phyloP scores from a whole-genome alignment of 2,113 vertebrate genomes.

The Ellobius talpinus region DNA sequence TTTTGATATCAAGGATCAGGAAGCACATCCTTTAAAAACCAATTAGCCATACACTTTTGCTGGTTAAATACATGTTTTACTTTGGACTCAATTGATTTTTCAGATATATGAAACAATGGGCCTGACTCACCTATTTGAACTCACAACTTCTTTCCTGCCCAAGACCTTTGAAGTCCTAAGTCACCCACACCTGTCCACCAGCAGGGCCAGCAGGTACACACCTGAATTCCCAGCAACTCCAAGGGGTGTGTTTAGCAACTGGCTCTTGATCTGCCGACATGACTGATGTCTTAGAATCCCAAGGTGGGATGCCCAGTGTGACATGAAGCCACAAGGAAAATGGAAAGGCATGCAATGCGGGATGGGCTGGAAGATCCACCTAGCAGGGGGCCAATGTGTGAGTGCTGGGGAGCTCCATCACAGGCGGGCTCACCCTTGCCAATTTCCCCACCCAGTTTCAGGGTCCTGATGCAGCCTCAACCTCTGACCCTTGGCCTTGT shows the following conservation, averaged over 20 bases:
- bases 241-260: not conserved
- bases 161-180: conserved; percentile 57
- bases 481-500: not conserved
- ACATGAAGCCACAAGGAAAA: not conserved
- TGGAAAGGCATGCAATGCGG: no score
- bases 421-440: not conserved
- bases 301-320: not conserved
- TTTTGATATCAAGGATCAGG: conserved; percentile 55
- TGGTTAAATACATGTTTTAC: conserved; percentile 66
- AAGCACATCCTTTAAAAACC: conserved; percentile 67
- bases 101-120: not conserved
- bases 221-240: not conserved
- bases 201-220: not conserved
- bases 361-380: not conserved
- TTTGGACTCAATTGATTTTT: conserved; percentile 59
- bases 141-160: conserved; percentile 1
- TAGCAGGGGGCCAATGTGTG: no score
- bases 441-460: not conserved
- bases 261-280: not conserved
- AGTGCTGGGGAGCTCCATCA: not conserved
- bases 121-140: conserved; percentile 51
- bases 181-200: not conserved
- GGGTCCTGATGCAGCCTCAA: not conserved
- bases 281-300: not conserved
- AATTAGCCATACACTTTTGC: conserved; percentile 58